Conservation (phyloP, 2,113 vertebrate genomes). For the Varanus komodoensis region DNA sequence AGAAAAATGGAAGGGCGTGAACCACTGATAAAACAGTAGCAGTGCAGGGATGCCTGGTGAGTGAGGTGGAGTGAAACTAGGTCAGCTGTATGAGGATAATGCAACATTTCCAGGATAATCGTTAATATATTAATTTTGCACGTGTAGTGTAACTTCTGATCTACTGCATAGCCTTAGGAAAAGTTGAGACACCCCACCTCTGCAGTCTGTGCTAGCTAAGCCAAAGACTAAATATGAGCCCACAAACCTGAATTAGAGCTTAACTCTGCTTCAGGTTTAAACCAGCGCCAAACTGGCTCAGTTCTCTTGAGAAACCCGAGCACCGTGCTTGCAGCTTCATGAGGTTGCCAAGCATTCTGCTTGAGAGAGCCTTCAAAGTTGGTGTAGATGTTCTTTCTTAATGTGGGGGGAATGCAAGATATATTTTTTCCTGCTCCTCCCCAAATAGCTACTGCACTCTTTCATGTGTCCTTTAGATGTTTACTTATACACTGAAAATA, state of each 20-base stretch:
- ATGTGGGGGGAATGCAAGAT: neutral
- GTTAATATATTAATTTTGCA: neutral
- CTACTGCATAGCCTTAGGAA: neutral
- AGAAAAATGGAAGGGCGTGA: too few relatives aligned
- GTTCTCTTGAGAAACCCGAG: too few relatives aligned
- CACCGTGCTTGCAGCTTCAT: too few relatives aligned
- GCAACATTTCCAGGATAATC: neutral
- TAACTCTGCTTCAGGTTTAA: neutral
- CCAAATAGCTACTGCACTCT: neutral
- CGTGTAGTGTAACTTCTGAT: neutral
- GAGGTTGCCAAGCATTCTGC: neutral
- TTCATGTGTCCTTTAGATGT: neutral
- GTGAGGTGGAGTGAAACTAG: neutral
- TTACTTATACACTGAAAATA: neutral
- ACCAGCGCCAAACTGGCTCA: neutral
- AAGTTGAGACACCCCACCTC: neutral
- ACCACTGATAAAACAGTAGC: neutral
- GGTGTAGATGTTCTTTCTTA: neutral
- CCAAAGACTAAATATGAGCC: neutral
- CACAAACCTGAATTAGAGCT: neutral
- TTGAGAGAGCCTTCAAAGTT: neutral
- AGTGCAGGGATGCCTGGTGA: neutral
- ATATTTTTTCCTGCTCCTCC: neutral
- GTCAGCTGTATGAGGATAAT: neutral
- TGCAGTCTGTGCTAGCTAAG: neutral